Evolutionary conservation across 2,797 vertebrate genomes (phyloP).

Genomic region (Sciaenops ocellatus): DNA sequence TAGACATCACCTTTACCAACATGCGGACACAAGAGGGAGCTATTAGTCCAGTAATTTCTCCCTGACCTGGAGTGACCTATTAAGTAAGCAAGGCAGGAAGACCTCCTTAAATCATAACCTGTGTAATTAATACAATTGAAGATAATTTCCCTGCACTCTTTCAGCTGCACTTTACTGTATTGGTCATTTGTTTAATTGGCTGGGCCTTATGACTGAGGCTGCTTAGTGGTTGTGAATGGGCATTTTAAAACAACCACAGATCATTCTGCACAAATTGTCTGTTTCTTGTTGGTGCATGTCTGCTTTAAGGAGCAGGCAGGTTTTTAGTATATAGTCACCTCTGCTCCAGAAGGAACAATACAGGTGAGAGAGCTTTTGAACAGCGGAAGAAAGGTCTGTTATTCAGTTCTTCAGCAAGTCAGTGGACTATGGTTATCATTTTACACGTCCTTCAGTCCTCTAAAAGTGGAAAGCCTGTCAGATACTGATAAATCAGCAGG

Average conservation of each 20-base stretch:
- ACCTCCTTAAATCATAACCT: constrained; percentile 24
- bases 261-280: constrained; percentile 40
- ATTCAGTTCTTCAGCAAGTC: constrained; percentile 14
- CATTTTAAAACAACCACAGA: constrained; percentile 32
- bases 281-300: constrained; percentile 54
- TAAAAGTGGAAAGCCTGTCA: constrained; percentile 18
- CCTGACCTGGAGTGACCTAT: constrained; percentile 62
- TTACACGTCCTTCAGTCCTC: neutral
- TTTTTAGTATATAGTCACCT: neutral
- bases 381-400: neutral
- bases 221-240: constrained; percentile 36
- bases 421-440: constrained; percentile 6
- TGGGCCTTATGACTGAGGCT: neutral
- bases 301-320: neutral
- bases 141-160: neutral
- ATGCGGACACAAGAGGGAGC: constrained; percentile 68
- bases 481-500: constrained; percentile 15
- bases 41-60: constrained; percentile 34
- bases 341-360: neutral
- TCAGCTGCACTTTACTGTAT: neutral
- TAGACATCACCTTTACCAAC: neutral
- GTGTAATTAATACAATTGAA: constrained; percentile 17
- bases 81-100: constrained; percentile 25
- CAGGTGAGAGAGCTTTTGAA: neutral
- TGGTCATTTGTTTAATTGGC: neutral